These are phyloP conservation scores for Panzeria rudis DNA, from an alignment of 2,888 invertebrate genomes.

Conservation along the genomic window DNA sequence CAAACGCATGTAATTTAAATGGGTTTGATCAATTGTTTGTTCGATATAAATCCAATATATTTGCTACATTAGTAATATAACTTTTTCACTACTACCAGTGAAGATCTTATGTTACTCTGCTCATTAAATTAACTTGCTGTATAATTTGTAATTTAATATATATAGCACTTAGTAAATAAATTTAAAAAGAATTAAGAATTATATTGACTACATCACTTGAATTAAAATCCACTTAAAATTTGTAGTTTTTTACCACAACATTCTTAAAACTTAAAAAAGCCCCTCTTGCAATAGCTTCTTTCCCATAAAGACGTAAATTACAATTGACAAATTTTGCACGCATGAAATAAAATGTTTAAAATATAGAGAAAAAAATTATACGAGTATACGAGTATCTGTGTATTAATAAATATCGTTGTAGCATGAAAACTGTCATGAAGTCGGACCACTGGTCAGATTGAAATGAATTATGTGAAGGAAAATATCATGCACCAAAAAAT, in stretches of 20 bases:
- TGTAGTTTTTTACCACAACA: neutral
- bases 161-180: too few species aligned
- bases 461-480: slow-evolving; percentile 68
- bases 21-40: too few species aligned
- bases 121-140: too few species aligned
- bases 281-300: slow-evolving; percentile 30
- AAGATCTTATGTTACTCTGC: too few species aligned
- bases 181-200: neutral
- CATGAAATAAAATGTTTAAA: slow-evolving; percentile 65
- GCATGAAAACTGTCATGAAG: slow-evolving; percentile 63
- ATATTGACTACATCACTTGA: neutral
- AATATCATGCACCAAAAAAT: slow-evolving; percentile 42
- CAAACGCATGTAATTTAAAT: too few species aligned
- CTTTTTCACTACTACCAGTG: too few species aligned
- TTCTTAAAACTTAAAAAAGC: neutral
- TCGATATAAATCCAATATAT: too few species aligned
- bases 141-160: too few species aligned
- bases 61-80: too few species aligned
- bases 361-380: slow-evolving; percentile 19
- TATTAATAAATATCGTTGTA: slow-evolving; percentile 34
- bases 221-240: neutral
- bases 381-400: neutral
- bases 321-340: slow-evolving; percentile 72
- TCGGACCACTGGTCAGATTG: slow-evolving; percentile 53
- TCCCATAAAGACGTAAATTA: slow-evolving; percentile 62